Conservation (phyloP, 2,888 invertebrate species). For the Branchellion lobata region DNA sequence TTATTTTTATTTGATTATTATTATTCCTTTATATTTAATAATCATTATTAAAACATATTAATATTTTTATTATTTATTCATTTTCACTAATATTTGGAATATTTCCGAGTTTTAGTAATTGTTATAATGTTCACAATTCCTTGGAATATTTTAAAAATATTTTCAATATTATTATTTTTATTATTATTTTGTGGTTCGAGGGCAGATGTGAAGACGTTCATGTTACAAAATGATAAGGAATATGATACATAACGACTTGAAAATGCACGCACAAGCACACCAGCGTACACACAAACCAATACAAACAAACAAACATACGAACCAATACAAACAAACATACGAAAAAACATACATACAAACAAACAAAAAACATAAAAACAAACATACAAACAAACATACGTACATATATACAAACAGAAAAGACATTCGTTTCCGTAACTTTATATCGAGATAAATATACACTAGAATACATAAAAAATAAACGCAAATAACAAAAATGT, state of each 20-base stretch:
- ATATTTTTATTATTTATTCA: too few species aligned
- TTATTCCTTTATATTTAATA: too few species aligned
- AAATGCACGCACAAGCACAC: neutral
- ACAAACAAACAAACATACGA: neutral
- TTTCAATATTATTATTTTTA: too few species aligned
- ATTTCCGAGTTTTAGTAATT: too few species aligned
- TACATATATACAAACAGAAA: slow-evolving; percentile 32
- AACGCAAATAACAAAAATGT: neutral
- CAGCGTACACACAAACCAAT: neutral
- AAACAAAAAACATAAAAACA: slow-evolving; percentile 30
- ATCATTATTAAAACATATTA: too few species aligned
- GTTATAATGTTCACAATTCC: too few species aligned
- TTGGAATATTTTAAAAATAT: too few species aligned
- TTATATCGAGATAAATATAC: neutral
- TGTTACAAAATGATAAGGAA: neutral
- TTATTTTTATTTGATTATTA: too few species aligned
- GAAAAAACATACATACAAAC: slow-evolving; percentile 9
- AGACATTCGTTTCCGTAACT: neutral
- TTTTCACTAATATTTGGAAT: too few species aligned
- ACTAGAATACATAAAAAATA: neutral
- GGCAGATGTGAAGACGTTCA: too few species aligned
- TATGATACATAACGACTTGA: neutral
- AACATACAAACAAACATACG: slow-evolving; percentile 34
- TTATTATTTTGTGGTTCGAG: too few species aligned
- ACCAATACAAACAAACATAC: neutral